Conservation (phyloP, 2,888 invertebrate species). For the Tubulanus polymorphus region DNA sequence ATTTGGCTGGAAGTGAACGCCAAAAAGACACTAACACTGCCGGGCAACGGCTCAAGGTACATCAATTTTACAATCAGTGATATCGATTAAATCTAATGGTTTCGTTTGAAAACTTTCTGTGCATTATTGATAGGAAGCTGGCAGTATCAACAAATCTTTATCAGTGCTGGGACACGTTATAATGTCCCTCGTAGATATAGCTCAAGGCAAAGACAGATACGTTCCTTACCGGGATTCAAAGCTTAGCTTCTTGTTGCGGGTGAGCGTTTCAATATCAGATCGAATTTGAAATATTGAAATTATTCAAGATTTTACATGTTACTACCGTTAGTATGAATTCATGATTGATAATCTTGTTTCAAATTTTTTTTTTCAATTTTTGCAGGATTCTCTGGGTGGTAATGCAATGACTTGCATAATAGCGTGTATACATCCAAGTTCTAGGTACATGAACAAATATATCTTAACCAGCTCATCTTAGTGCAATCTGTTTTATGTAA, state of each 20-base stretch:
- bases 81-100: background rate
- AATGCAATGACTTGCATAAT: constrained; percentile 54
- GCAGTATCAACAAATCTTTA: constrained; percentile 53
- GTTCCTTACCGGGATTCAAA: constrained; percentile 54
- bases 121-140: constrained; percentile 46
- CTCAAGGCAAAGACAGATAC: constrained; percentile 40
- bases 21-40: constrained; percentile 50
- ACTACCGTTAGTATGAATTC: background rate
- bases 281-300: background rate
- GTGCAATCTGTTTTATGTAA: background rate
- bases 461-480: background rate
- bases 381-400: constrained; percentile 54
- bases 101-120: background rate
- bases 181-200: constrained; percentile 41
- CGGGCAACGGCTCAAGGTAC: constrained; percentile 49
- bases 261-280: constrained; percentile 21
- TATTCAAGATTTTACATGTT: background rate
- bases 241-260: constrained; percentile 52
- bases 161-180: constrained; percentile 53
- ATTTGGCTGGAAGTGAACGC: constrained; percentile 54
- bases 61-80: background rate
- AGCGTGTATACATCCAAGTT: constrained; percentile 53
- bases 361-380: constrained; percentile 10
- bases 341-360: no score
- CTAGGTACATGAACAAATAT: constrained; percentile 34